Base-by-base conservation (phyloP, 2,113 vertebrate genomes). In the Sturnus vulgaris region DNA sequence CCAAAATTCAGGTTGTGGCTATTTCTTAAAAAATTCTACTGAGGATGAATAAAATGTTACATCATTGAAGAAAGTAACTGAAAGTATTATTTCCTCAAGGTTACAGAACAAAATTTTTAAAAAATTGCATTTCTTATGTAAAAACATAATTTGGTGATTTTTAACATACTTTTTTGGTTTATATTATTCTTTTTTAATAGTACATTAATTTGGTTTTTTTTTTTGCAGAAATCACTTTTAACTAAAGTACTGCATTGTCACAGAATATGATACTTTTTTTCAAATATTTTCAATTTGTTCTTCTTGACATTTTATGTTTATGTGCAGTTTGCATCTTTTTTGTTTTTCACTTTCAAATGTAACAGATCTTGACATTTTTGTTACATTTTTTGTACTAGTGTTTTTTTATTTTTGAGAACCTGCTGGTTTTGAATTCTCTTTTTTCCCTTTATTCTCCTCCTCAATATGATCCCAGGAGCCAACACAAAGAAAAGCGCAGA, bases 401-500 rank as follows among this genome's bases (percentile, higher is more conserved):
- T 24, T 42, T 96, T 95, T 92, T 96, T 72, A 86, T 97, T 98
- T 98, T 98, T 94, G 95, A 93, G 96, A 98, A 97, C 75, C 86
- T 97, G 46, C 96, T 98, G 97, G 96, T 98, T 98, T 98, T 98
- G 97, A 98, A 98, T 97, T 97, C 90, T 98, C 95, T 98, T 98
- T 98, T 97, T 97, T 96, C 97, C 96, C 97, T 98, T 97, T 98
- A 98, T 98, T 98, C 98, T 97, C 97, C 97, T 96, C 97, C 97
- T 97, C 98, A 97, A 81, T 97, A 97, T 98, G 97, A 98, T 98
- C 98, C 94, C 97, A 99, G 99, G 98, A 98, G 98, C 98, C 98
- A 98, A 98, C 98, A 97, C 97, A 98, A 98, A 98, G 98, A 99
- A 98, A 98, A 98, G 97, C 97, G 98, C 95, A 96, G 98, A 98